Base-by-base conservation (phyloP, 2,113 vertebrate genomes). In the Myiozetetes cayanensis region DNA sequence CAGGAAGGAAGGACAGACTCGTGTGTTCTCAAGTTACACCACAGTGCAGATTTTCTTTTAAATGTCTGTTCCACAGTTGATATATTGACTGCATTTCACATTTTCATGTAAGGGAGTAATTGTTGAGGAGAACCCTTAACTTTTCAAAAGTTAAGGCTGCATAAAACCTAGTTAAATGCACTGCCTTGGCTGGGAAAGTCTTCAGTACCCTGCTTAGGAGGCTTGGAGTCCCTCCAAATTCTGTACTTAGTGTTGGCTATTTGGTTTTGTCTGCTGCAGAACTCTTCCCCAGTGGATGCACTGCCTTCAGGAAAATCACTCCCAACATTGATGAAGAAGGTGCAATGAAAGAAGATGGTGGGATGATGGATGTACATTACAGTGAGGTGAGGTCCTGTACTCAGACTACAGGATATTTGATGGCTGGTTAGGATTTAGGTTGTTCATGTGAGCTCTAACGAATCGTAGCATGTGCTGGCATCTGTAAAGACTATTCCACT, bases 291-390 rank as follows among this genome's bases (percentile, higher is more conserved):
- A 98, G 97, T 47, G 99, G 99, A 37, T 99, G 99, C 10, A 88
- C 98, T 78, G 98, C 99, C 33, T 99, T 99, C 97, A 99, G 98
- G 97, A 99, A 98, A 96, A 98, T 99, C 76, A 99, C 99, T 49
- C 97, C 98, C 63, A 99, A 99, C 92, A 98, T 99, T 24, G 99
- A 99, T 18, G 99, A 99, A 94, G 99, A 99, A 96, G 99, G 98
- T 21, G 99, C 99, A 47, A 99, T 99, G 99, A 99, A 99, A 91
- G 99, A 99, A 97, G 99, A 99, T 80, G 98, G 98, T 1, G 99
- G 99, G 59, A 99, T 99, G 98, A 99, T 99, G 97, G 99, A 99
- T 55, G 98, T 99, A 12, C 99, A 99, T 96, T 99, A 99, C 95
- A 99, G 98, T 43, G 99, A 99, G 98, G 99, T 99, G 94, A 97